Conservation (phyloP, 2,113 vertebrate genomes). For the Lycocorax pyrrhopterus region DNA sequence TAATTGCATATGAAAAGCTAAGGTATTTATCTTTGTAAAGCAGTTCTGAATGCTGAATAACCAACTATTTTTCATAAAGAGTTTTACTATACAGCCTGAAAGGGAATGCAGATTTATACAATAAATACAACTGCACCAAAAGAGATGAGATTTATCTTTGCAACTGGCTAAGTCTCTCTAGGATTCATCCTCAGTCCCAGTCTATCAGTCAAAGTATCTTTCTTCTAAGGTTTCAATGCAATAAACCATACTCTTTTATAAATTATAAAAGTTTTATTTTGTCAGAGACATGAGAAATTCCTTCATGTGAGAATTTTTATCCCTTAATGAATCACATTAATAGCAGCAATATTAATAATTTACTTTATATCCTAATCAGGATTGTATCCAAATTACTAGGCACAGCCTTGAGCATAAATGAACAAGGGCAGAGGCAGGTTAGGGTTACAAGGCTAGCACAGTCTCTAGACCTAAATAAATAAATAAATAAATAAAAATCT, state of each 20-base stretch:
- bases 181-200: constrained; percentile 27
- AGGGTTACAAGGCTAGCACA: neutral
- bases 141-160: constrained; percentile 32
- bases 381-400: neutral
- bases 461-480: neutral
- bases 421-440: constrained; percentile 16
- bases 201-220: constrained; percentile 43
- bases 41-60: constrained; percentile 8
- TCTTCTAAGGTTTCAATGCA: constrained; percentile 34
- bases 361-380: neutral
- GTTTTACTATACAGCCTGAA: constrained; percentile 22
- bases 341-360: constrained; percentile 12
- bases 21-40: constrained; percentile 51
- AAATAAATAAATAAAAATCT: constrained; percentile 7
- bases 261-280: constrained; percentile 58
- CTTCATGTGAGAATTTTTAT: neutral
- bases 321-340: constrained; percentile 17
- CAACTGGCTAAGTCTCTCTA: constrained; percentile 38
- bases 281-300: constrained; percentile 32
- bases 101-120: constrained; percentile 10
- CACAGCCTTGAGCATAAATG: neutral
- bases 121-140: constrained; percentile 26
- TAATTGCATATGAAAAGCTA: constrained; percentile 41
- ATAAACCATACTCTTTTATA: constrained; percentile 30
- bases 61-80: constrained; percentile 42